These are phyloP conservation scores for Lamellibrachia satsuma DNA, from an alignment of 2,888 invertebrate species.

Conservation along the genomic window DNA sequence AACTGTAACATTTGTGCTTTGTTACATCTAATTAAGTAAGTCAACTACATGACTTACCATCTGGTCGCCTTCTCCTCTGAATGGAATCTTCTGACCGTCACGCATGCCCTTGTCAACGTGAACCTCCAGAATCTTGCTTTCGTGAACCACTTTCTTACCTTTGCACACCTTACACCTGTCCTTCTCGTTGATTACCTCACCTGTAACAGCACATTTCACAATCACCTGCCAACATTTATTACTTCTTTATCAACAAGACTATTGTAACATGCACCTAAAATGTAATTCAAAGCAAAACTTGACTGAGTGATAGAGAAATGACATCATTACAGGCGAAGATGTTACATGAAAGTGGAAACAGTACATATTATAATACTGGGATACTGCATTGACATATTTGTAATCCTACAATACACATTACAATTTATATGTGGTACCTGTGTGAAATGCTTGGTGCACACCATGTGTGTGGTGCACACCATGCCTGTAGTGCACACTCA, in stretches of 20 bases:
- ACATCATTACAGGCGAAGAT: too few relatives aligned
- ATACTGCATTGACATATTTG: neutral
- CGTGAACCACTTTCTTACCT: conserved; percentile 84
- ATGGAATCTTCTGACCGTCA: conserved; percentile 85
- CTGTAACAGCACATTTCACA: conserved; percentile 43
- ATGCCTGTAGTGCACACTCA: neutral
- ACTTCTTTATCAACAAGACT: neutral
- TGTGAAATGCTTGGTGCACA: neutral
- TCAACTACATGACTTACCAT: conserved; percentile 64
- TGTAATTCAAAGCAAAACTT: neutral
- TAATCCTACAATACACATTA: neutral
- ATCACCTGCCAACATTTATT: neutral
- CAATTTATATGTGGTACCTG: neutral
- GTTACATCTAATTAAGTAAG: neutral
- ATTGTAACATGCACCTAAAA: neutral
- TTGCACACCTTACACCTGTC: conserved; percentile 84
- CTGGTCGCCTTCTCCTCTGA: conserved; percentile 90
- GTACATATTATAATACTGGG: neutral
- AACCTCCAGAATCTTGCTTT: conserved; percentile 86
- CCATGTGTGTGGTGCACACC: too few relatives aligned
- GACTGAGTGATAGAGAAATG: too few relatives aligned
- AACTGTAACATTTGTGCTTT: neutral
- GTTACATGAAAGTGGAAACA: neutral
- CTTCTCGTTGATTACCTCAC: conserved; percentile 72
- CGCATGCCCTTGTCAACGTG: conserved; percentile 89